Base-by-base conservation (phyloP, 1,140 invertebrate genomes). In the Halesus radiatus region DNA sequence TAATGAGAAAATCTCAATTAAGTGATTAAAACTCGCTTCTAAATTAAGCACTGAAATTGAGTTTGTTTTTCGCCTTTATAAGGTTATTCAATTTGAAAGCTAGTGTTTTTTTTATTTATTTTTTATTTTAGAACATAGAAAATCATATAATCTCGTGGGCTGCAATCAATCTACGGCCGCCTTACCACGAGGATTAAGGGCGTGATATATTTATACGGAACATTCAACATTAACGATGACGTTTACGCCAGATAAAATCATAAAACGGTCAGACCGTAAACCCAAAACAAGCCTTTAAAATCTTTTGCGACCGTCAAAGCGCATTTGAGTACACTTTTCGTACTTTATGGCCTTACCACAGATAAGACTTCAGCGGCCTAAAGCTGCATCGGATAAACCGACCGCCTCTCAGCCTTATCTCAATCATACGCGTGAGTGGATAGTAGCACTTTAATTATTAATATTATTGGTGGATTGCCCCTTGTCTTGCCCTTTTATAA, bases 191-290 rank as follows among this genome's bases (percentile, higher is more conserved):
- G 18, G 68, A 72, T 72, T 52, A 72, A 72, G 37, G 50, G 0
- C 29, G 20, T 58, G 54, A 75, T 75, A 58, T 75, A 75, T 75
- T 60, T 58, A 73, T 58, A 79, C 64, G 72, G 26, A 58, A 8
- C 66, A 60, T 58, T 73, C 77, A 79, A 73, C 62, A 70, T 79
- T 73, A 58, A 79, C 77, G 77, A 72, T 72, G 77, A 79, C 77
- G 22, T 79, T 79, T 72, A 79, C 68, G 77, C n/a, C 37, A 23
- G 66, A 79, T 79, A 72, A 79, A 79, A 72, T 60, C 64, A 72
- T 29, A 56, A 79, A 79, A 56, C 45, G 66, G 53, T 32, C 77
- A 16, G 15, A 32, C 68, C 50, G 54, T 79, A 72, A 79, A 79
- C 22, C 20, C 76, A 23, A 78, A 78, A 60, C 58, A 78, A 62